Conservation (phyloP, 2,113 vertebrate genomes). For the Microcebus tavaratra region DNA sequence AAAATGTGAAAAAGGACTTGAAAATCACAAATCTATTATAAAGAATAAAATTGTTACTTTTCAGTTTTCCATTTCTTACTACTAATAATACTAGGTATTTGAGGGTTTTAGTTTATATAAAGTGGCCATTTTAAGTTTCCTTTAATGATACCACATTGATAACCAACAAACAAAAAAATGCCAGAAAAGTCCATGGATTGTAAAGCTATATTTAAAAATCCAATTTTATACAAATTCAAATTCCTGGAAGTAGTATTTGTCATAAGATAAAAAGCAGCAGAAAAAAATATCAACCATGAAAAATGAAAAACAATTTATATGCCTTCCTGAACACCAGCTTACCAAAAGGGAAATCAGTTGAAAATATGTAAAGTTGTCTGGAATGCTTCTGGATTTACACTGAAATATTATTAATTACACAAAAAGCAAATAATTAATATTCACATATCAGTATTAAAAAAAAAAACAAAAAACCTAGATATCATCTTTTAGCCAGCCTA, state of each 20-base stretch:
- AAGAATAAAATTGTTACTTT: slow-evolving; percentile 37
- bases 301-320: neutral
- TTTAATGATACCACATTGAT: neutral
- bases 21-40: neutral
- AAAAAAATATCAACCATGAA: slow-evolving; percentile 31
- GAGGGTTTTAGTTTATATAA: slow-evolving; percentile 12
- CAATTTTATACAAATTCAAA: neutral
- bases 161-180: slow-evolving; percentile 27
- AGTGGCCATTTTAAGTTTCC: neutral
- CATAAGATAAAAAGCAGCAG: neutral
- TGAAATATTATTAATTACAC: slow-evolving; percentile 25
- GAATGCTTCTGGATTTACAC: neutral
- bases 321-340: slow-evolving; percentile 16
- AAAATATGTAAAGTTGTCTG: slow-evolving; percentile 39
- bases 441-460: neutral
- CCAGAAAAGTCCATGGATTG: slow-evolving; percentile 28
- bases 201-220: slow-evolving; percentile 14
- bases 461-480: neutral
- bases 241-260: neutral
- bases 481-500: slow-evolving; percentile 28
- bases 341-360: neutral
- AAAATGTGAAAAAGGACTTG: neutral
- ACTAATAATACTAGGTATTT: slow-evolving; percentile 13
- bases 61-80: neutral
- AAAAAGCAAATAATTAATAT: neutral